Base-by-base conservation (phyloP, 1,140 invertebrate species). In the Hyles euphorbiae region DNA sequence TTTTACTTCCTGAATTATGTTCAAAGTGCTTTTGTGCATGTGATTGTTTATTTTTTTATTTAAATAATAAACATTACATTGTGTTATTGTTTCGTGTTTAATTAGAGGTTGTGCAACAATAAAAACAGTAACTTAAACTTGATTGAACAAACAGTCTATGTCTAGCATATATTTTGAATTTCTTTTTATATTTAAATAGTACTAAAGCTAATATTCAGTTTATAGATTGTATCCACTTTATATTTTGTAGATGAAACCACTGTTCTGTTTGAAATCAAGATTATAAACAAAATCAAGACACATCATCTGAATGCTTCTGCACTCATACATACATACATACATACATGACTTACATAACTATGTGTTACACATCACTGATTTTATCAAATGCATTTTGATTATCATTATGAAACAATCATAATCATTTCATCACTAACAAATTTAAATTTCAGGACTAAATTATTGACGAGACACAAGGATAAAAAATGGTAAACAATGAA, bases 401-500 rank as follows among this genome's bases (percentile, higher is more conserved):
- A 47, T 58, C 47, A 7, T 58, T 52, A 65, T 63, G 46, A 52
- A 63, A 58, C 55, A 53, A 66, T 66, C 64, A 71, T 68, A 76
- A 68, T 78, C 83, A 86, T 87, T 68, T 80, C 78, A 84, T 85
- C 74, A 80, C 81, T 85, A 84, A 84, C 81, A 81, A 67, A 70
- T 87, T 87, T 87, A 68, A 82, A 83, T 90, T 95, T 87, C 94
- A 95, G 94, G 93, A 95, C 94, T 91, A 94, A 95, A 92, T 93
- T 94, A 88, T 94, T 95, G 92, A 94, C 93, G 83, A 93, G 93
- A 91, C 94, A 94, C 90, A 93, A 92, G 91, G 94, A 94, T 90
- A 93, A 93, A 86, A 94, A 94, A 93, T 94, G 93, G 93, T 94
- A 94, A 93, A 80, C 62, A 63, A 51, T 59, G 46, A 64, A 70